Evolutionary conservation across 2,797 vertebrate genomes (phyloP).

Genomic region (Poeciliopsis turneri): DNA sequence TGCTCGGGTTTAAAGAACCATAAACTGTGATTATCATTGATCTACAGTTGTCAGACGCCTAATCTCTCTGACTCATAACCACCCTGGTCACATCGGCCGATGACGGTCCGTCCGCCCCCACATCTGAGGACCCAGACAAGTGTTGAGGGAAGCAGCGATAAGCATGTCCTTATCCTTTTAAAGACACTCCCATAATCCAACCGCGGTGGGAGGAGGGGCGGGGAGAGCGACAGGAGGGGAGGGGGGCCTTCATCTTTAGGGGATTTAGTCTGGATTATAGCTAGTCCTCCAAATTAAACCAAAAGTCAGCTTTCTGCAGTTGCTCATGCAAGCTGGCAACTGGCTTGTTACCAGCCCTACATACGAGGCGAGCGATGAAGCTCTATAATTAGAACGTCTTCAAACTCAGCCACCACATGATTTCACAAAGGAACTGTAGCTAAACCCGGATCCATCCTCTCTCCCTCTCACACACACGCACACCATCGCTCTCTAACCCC

Average conservation of each 20-base stretch:
- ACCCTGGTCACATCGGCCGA: constrained; percentile 55
- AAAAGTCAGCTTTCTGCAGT: constrained; percentile 83
- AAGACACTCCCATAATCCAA: constrained; percentile 83
- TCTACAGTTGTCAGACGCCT: constrained; percentile 64
- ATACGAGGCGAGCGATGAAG: constrained; percentile 63
- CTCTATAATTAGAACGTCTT: constrained; percentile 72
- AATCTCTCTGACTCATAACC: constrained; percentile 70
- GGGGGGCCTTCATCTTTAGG: constrained; percentile 78
- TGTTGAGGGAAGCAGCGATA: constrained; percentile 79
- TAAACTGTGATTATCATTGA: constrained; percentile 76
- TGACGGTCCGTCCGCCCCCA: constrained; percentile 58
- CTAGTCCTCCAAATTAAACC: constrained; percentile 87
- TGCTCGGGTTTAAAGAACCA: constrained; percentile 56
- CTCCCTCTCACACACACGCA: neutral
- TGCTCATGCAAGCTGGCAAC: constrained; percentile 81
- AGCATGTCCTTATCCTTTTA: constrained; percentile 84
- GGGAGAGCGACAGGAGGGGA: constrained; percentile 47
- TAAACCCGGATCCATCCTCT: constrained; percentile 15
- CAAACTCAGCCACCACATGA: constrained; percentile 39
- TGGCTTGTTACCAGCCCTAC: constrained; percentile 71
- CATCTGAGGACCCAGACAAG: constrained; percentile 73
- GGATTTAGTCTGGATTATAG: constrained; percentile 85
- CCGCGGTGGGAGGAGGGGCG: constrained; percentile 55
- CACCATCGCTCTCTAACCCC: constrained; percentile 12
- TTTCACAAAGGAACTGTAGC: constrained; percentile 28